These are phyloP conservation scores for Amblyraja radiata DNA, from an alignment of 2,797 vertebrate genomes.

Conservation along the genomic window DNA sequence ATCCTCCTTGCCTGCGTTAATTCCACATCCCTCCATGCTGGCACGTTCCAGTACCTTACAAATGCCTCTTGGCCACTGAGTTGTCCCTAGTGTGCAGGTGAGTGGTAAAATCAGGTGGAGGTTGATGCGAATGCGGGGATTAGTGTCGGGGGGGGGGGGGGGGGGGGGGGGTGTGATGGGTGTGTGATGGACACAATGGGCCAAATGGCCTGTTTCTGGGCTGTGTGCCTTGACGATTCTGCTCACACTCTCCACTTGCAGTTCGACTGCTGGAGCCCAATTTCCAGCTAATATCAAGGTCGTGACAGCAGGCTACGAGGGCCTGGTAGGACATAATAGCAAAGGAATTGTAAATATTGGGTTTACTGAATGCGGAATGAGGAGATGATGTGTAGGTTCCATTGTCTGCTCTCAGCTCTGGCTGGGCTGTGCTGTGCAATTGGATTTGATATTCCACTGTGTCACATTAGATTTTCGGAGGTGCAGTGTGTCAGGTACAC, in stretches of 20 bases:
- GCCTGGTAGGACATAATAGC: constrained; percentile 97
- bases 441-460: constrained; percentile 84
- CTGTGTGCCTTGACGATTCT: neutral
- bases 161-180: too few species aligned
- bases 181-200: too few species aligned
- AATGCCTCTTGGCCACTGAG: too few species aligned
- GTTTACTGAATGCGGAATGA: constrained; percentile 83
- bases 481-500: constrained; percentile 93
- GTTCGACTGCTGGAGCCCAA: constrained; percentile 67
- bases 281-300: constrained; percentile 93
- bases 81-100: too few species aligned
- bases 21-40: too few species aligned
- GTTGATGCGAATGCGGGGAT: too few species aligned
- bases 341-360: constrained; percentile 93
- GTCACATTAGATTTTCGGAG: constrained; percentile 98
- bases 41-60: too few species aligned
- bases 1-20: too few species aligned
- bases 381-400: constrained; percentile 73
- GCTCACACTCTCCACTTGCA: constrained; percentile 15
- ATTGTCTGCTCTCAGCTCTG: constrained; percentile 55
- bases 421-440: constrained; percentile 46
- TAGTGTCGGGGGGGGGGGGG: too few species aligned
- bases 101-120: too few species aligned
- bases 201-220: too few species aligned
- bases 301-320: constrained; percentile 81